A percentile compares a stretch with the other conserved stretches of the same genome.
Evolutionary conservation across 2,888 invertebrate species (phyloP).

Genomic region (Morinoia aosen): DNA sequence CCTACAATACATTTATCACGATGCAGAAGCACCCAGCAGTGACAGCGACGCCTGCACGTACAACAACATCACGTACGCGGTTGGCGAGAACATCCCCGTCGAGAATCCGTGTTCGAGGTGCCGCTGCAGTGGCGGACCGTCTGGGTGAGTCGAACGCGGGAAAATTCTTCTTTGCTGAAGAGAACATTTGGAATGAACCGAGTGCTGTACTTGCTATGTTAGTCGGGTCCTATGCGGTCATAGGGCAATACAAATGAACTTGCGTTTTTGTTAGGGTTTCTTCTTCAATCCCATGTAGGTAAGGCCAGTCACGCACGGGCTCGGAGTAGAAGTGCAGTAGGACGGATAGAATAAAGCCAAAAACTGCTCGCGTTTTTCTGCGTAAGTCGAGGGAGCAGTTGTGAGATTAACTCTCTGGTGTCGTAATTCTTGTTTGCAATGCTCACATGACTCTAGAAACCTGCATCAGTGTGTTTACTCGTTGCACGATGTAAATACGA

Average conservation of each 20-base stretch:
- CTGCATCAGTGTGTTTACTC: not conserved
- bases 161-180: too few species aligned
- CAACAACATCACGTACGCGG: conserved; percentile 50
- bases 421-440: not conserved
- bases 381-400: not conserved
- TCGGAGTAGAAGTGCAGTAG: too few species aligned
- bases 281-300: too few species aligned
- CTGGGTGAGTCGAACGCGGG: not conserved
- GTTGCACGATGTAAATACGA: not conserved
- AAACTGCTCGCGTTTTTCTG: too few species aligned
- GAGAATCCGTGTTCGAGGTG: conserved; percentile 50
- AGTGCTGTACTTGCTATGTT: too few species aligned
- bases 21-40: not conserved
- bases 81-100: conserved; percentile 53
- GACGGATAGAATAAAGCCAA: too few species aligned
- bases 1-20: not conserved
- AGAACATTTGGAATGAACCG: too few species aligned
- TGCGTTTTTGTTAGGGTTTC: too few species aligned
- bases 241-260: too few species aligned
- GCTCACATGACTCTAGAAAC: not conserved
- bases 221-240: too few species aligned
- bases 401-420: not conserved
- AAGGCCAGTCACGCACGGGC: too few species aligned
- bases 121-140: conserved; percentile 12
- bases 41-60: conserved; percentile 54